Evolutionary conservation across 2,888 invertebrate species (phyloP).

Genomic region (Caenorhabditis sp.): DNA sequence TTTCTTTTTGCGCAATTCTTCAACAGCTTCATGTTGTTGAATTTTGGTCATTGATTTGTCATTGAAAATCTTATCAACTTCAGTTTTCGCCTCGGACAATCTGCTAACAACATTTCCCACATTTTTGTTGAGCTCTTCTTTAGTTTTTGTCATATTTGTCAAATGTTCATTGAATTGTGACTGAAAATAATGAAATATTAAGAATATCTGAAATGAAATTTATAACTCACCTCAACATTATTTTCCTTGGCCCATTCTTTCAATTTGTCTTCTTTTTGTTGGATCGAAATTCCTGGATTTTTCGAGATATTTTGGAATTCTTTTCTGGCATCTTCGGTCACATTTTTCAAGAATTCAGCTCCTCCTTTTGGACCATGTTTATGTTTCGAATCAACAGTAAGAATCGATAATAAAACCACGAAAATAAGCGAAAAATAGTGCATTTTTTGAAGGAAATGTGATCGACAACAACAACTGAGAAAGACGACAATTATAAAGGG

Average conservation of each 20-base stretch:
- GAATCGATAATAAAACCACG: conserved; percentile 10
- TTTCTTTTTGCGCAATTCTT: conserved; percentile 25
- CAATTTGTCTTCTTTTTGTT: conserved; percentile 33
- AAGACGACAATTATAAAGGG: conserved; percentile 1
- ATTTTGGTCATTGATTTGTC: conserved; percentile 31
- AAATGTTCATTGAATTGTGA: conserved; percentile 32
- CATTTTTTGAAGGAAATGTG: conserved; percentile 10
- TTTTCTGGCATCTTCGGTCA: conserved; percentile 15
- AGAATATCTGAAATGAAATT: neutral
- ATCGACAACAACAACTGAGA: no score
- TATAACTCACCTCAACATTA: conserved; percentile 11
- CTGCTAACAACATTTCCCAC: conserved; percentile 28
- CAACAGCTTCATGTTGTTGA: conserved; percentile 27
- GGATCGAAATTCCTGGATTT: conserved; percentile 33
- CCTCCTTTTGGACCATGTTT: conserved; percentile 17
- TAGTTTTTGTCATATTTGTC: conserved; percentile 14
- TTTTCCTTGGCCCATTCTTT: conserved; percentile 28
- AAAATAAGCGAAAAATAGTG: conserved; percentile 12
- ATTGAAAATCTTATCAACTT: conserved; percentile 33
- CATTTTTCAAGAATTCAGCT: conserved; percentile 27
- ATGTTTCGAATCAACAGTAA: conserved; percentile 26
- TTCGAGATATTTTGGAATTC: conserved; percentile 28
- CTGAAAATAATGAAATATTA: conserved; percentile 15
- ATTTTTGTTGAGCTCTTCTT: conserved; percentile 34
- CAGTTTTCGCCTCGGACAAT: conserved; percentile 30